These are phyloP conservation scores for Metaphire vulgaris DNA, from an alignment of 1,140 invertebrate species.

Conservation along the genomic window DNA sequence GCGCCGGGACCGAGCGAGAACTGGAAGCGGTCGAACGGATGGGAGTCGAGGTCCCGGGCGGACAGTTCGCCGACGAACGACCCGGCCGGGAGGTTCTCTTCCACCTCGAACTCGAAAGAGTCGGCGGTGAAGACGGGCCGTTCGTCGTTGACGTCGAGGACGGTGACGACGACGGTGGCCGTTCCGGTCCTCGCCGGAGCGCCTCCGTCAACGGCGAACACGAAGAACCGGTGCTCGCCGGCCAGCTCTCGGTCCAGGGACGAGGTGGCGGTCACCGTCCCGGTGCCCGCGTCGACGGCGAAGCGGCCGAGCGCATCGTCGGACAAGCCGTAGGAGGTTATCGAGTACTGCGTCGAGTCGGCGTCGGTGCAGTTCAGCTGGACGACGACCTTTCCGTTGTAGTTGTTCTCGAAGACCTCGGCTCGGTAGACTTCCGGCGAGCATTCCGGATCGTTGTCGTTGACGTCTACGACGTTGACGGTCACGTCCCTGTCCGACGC, in stretches of 20 bases:
- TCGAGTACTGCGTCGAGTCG: not conserved
- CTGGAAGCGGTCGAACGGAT: slow-evolving; percentile 17
- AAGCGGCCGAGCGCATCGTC: not conserved
- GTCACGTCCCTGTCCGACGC: slow-evolving; percentile 55
- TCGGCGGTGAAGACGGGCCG: slow-evolving; percentile 49
- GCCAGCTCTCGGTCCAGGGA: slow-evolving; percentile 4
- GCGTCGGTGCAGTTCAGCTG: slow-evolving; percentile 12
- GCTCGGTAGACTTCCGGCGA: slow-evolving; percentile 42
- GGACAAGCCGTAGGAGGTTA: not conserved
- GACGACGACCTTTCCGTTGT: not conserved
- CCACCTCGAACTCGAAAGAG: slow-evolving; percentile 18
- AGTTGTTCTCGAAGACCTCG: slow-evolving; percentile 15
- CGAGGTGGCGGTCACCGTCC: not conserved
- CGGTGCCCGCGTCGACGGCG: not conserved
- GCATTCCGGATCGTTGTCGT: slow-evolving; percentile 84
- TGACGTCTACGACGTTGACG: slow-evolving; percentile 80
- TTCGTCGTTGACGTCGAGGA: slow-evolving; percentile 84
- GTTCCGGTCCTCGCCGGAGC: slow-evolving; percentile 59
- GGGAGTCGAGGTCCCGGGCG: slow-evolving; percentile 16
- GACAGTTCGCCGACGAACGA: slow-evolving; percentile 17
- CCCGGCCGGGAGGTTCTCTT: slow-evolving; percentile 29
- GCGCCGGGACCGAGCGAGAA: slow-evolving; percentile 10
- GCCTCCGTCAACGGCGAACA: slow-evolving; percentile 31
- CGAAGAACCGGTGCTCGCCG: slow-evolving; percentile 35
- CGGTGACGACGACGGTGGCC: slow-evolving; percentile 65